A percentile compares a stretch with the other conserved stretches of the same genome.
phyloP scores from a whole-genome alignment of 2,797 vertebrate species.

The Myripristis murdjan region DNA sequence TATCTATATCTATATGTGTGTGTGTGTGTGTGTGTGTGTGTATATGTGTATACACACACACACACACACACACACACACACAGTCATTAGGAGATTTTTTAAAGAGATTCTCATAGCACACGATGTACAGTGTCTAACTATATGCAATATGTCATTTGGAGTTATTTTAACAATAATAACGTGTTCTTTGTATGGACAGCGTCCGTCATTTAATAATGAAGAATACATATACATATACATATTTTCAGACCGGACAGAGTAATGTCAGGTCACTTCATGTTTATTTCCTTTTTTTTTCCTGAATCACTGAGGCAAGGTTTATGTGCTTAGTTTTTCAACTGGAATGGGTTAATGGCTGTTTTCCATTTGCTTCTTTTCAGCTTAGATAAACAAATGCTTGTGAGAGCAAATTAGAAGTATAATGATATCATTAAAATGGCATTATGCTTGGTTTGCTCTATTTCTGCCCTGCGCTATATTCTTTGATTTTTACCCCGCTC shows the following conservation, averaged over 20 bases:
- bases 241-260: slow-evolving; percentile 6
- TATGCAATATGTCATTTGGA: background rate
- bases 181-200: slow-evolving; percentile 2
- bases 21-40: no score
- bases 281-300: no score
- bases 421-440: slow-evolving; percentile 60
- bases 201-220: slow-evolving; percentile 32
- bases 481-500: background rate
- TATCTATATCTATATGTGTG: no score
- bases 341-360: slow-evolving; percentile 51
- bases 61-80: no score
- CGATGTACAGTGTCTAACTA: background rate
- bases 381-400: slow-evolving; percentile 54
- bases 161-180: background rate
- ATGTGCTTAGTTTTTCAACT: slow-evolving; percentile 45
- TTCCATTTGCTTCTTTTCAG: slow-evolving; percentile 43
- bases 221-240: slow-evolving; percentile 1
- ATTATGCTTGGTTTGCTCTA: slow-evolving; percentile 36
- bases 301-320: slow-evolving; percentile 41
- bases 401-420: slow-evolving; percentile 43
- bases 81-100: background rate
- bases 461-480: slow-evolving; percentile 15
- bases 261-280: slow-evolving; percentile 53
- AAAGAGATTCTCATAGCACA: background rate
- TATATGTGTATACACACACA: no score